phyloP scores from a whole-genome alignment of 2,113 vertebrate species.

The Turnix velox region DNA sequence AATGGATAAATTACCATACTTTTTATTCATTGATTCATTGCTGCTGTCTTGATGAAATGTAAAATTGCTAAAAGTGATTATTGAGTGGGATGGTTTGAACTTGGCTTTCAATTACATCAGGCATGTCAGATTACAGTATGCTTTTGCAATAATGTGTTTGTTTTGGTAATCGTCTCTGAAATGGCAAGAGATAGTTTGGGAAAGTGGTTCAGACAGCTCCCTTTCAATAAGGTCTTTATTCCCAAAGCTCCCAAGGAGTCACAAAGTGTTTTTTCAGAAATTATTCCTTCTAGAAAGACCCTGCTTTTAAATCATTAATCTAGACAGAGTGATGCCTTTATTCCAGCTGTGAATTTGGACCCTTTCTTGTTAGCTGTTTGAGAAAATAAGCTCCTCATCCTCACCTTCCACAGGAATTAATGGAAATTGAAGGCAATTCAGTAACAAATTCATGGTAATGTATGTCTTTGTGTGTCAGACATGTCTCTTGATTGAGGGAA shows the following conservation, averaged over 20 bases:
- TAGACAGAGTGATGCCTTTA: not conserved
- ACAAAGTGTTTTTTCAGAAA: not conserved
- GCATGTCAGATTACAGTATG: not conserved
- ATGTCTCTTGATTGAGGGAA: not conserved
- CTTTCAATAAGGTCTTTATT: not conserved
- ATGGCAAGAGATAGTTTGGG: not conserved
- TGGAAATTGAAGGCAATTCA: not conserved
- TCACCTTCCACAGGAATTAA: not conserved
- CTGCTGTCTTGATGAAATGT: not conserved
- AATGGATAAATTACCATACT: not conserved
- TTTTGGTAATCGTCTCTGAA: not conserved
- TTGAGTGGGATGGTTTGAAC: not conserved
- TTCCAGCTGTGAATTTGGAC: not conserved
- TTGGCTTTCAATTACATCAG: not conserved
- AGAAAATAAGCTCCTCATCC: not conserved
- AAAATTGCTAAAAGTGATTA: not conserved
- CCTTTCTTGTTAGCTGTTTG: not conserved
- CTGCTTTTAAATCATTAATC: not conserved
- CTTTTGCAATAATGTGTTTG: not conserved
- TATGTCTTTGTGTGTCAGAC: not conserved
- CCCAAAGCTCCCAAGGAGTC: not conserved
- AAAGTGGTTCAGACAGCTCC: not conserved
- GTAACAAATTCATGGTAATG: not conserved
- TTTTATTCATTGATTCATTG: not conserved
- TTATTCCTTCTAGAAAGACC: not conserved